These are phyloP conservation scores for Anas platyrhynchos DNA, from an alignment of 2,113 vertebrate genomes.

Conservation along the genomic window DNA sequence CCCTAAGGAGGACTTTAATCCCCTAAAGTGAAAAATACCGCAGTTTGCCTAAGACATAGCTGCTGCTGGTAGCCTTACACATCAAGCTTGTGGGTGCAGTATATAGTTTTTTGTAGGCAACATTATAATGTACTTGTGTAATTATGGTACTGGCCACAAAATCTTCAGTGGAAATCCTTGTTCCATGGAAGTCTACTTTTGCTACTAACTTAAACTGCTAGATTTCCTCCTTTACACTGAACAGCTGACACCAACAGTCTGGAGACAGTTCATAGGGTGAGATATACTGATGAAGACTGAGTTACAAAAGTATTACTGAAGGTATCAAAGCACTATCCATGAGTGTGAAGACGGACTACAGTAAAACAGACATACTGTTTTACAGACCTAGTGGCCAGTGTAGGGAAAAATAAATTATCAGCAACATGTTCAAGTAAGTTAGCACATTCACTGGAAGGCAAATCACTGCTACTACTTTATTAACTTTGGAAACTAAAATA, in stretches of 20 bases:
- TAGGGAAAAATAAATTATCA: background rate
- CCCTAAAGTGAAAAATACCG: background rate
- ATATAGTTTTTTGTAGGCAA: background rate
- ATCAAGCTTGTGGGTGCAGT: background rate
- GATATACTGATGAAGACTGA: background rate
- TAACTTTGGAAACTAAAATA: slow-evolving; percentile 13
- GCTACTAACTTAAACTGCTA: background rate
- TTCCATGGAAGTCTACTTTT: background rate
- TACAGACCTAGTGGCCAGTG: background rate
- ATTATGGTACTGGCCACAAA: background rate
- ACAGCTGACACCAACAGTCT: background rate
- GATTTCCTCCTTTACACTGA: background rate
- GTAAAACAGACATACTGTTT: background rate
- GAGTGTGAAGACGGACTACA: background rate
- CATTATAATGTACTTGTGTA: background rate
- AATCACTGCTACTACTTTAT: background rate
- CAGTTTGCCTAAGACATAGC: background rate
- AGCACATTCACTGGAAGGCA: background rate
- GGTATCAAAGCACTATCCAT: fast-evolving
- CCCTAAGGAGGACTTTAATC: background rate
- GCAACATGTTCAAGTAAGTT: background rate
- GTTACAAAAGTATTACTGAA: background rate
- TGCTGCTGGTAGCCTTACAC: background rate
- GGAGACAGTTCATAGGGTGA: background rate
- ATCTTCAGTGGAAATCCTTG: background rate